Evolutionary conservation across 2,888 invertebrate genomes (phyloP), one percentile per base, ranked within the genome.

Genomic region (Pachycephus smyrnensis): DNA sequence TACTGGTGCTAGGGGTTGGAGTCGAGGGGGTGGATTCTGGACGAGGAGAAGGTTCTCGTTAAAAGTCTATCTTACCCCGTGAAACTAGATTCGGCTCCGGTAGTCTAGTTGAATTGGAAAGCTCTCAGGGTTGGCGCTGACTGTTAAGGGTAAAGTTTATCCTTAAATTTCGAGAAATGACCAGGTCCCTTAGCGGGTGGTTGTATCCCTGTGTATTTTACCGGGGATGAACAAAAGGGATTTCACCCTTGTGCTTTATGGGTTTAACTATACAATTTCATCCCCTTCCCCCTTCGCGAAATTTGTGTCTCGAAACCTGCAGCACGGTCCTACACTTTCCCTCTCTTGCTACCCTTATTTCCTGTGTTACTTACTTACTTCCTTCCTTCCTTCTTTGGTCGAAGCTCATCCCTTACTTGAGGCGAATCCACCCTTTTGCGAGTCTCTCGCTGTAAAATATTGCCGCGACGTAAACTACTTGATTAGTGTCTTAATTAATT

Each of bases 401-500:
- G 73, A 68, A 73, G 36, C 73, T 32, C 68, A n/a, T 55, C 55
- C 32, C 55, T 40, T 6, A 40, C 40, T 40, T 15, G 15, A 15
- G 15, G 15, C n/a, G 15, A 40, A 15, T 15, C 40, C 15, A 4
- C 40, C 40, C 40, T 15, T 40, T 40, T 6, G 40, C 40, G 6
- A 40, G 40, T 15, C 40, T 55, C 75, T 55, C 36, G 73, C 73
- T 73, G 30, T 78, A 75, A 78, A 78, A 78, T 75, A 12, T 75
- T 82, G 77, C 79, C 78, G 80, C 77, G 79, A 80, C 83, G 82
- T 82, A 82, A 84, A 83, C 84, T 82, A 79, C 79, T 81, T 85
- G 83, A 84, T 84, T 84, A 84, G 81, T 81, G 81, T 79, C 80
- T 82, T 84, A 84, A 84, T 85, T 84, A 84, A 84, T 84, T 84